Evolutionary conservation across 1,140 invertebrate species (phyloP), one percentile per base, ranked within the genome.

Genomic region (Drosophila subpulchrella): DNA sequence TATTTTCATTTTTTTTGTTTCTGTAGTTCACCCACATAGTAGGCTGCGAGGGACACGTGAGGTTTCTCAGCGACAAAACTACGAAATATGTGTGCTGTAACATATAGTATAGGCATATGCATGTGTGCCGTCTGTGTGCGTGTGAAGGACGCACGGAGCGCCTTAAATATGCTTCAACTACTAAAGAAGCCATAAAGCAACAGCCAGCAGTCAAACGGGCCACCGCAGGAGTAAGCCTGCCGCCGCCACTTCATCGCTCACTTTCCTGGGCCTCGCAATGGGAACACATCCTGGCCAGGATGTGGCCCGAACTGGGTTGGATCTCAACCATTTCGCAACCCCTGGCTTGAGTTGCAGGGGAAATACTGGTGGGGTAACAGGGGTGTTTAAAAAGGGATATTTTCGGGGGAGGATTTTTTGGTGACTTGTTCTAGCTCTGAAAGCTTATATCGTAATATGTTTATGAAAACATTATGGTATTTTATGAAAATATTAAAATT

Each of bases 101-200:
- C 58, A 63, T 39, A 63, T 34, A 66, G 34, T 63, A 48, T 30
- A 46, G 24, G 51, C 53, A 34, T 73, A 53, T 48, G 24, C 51
- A 66, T 34, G 44, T 66, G 71, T 24, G 63, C 48, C 27, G 44
- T 4, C 59, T 34, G 46, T 67, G 65, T 68, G 65, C 65, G 65
- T 68, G 65, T 68, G 65, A 68, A 68, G 65, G 53, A 81, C 77
- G 60, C 72, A 81, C 73, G 74, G 81, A 81, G 61, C 75, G 78
- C 79, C 79, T 81, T 81, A 81, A 81, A 81, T 81, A 81, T 81
- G 79, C 79, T 81, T 73, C 58, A 81, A 82, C 80, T 78, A 78
- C 80, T 82, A 82, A 82, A 82, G 80, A 82, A 82, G 80, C 80
- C 80, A 81, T 82, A 82, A 82, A 81, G 80, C 74, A 82, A 68